Evolutionary conservation across 2,888 invertebrate genomes (phyloP).

Genomic region (Molanna angustata): DNA sequence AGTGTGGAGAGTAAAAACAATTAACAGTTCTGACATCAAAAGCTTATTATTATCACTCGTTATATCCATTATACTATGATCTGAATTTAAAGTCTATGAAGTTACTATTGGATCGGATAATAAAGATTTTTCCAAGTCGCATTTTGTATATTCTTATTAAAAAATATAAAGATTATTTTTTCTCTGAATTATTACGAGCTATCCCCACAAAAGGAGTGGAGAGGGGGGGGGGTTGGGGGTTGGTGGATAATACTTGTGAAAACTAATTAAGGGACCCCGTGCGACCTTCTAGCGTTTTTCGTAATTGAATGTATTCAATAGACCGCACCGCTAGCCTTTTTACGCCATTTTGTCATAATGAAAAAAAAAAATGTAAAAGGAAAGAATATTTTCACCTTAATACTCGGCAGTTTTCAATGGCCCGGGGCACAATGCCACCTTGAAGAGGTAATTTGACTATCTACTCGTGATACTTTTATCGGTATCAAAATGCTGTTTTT

Average conservation of each 20-base stretch:
- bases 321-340: constrained; percentile 7
- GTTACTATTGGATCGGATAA: too few relatives aligned
- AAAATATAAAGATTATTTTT: too few relatives aligned
- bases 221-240: neutral
- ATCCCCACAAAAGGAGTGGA: neutral
- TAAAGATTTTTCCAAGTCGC: too few relatives aligned
- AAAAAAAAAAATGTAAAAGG: constrained; percentile 14
- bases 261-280: constrained; percentile 23
- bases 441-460: neutral
- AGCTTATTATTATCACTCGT: too few relatives aligned
- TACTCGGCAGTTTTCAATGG: constrained; percentile 4
- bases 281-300: constrained; percentile 17
- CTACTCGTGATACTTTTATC: neutral
- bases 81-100: too few relatives aligned
- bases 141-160: too few relatives aligned
- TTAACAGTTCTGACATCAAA: too few relatives aligned
- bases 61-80: too few relatives aligned
- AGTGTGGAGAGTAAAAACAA: too few relatives aligned
- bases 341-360: constrained; percentile 9
- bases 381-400: constrained; percentile 18
- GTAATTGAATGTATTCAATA: too few relatives aligned
- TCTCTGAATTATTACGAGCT: too few relatives aligned
- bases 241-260: constrained; percentile 18
- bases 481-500: neutral
- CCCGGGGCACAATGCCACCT: neutral